phyloP scores from a whole-genome alignment of 2,797 vertebrate species.

The Anas bahamensis region DNA sequence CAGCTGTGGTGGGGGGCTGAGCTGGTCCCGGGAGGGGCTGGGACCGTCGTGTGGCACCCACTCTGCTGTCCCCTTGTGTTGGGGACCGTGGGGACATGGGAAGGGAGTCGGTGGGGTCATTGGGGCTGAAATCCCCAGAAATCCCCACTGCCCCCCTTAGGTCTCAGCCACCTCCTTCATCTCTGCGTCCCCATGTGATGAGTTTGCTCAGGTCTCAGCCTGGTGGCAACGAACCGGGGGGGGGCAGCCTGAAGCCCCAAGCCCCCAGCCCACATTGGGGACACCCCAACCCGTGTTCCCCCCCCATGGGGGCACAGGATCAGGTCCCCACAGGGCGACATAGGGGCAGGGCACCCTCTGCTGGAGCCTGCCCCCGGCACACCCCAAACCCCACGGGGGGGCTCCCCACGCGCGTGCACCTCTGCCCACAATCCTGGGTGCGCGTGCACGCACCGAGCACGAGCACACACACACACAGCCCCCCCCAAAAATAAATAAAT shows the following conservation, averaged over 20 bases:
- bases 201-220: neutral
- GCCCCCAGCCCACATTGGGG: fast-evolving
- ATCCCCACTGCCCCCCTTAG: neutral
- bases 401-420: neutral
- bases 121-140: neutral
- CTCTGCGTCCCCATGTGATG: neutral
- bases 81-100: neutral
- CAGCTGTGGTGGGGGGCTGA: neutral
- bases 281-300: neutral
- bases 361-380: constrained; percentile 40
- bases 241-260: neutral
- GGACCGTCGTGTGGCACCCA: neutral
- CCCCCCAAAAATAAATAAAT: neutral
- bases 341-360: constrained; percentile 41
- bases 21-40: neutral
- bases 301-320: neutral
- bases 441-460: fast-evolving
- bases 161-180: neutral
- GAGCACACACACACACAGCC: fast-evolving
- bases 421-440: fast-evolving
- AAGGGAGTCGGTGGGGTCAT: neutral
- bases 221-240: fast-evolving
- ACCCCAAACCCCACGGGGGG: neutral
- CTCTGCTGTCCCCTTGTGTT: neutral
- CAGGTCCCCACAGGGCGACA: neutral